Conservation (phyloP, 2,888 invertebrate species). For the Tanypteryx hageni region DNA sequence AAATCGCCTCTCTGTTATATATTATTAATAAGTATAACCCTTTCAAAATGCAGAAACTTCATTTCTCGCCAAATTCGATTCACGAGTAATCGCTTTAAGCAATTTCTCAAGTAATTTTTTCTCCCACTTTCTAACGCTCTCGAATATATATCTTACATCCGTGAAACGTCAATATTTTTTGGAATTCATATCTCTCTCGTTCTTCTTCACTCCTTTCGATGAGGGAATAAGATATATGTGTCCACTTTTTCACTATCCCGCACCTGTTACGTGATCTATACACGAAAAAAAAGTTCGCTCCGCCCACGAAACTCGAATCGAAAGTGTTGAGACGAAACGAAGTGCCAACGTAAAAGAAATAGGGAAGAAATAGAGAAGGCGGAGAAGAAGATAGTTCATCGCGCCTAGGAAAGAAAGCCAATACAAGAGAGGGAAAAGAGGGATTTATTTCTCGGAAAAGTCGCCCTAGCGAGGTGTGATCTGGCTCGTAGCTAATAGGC, state of each 20-base stretch:
- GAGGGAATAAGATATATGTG: background rate
- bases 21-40: no score
- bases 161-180: background rate
- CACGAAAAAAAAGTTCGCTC: background rate
- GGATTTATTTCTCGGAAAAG: background rate
- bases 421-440: background rate
- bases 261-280: conserved; percentile 18
- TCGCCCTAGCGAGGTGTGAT: background rate
- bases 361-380: no score
- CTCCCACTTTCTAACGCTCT: no score
- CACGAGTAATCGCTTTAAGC: no score
- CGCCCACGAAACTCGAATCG: background rate
- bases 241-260: background rate
- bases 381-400: no score
- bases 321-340: background rate
- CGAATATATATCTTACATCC: no score
- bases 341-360: background rate
- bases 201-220: background rate
- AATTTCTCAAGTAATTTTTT: no score
- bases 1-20: no score
- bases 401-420: no score
- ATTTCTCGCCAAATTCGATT: no score
- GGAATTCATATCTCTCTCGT: background rate
- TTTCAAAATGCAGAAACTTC: no score
- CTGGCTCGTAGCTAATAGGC: no score